Evolutionary conservation across 2,113 vertebrate genomes (phyloP), one percentile per base, ranked within the genome.

Genomic region (Pheucticus melanocephalus): DNA sequence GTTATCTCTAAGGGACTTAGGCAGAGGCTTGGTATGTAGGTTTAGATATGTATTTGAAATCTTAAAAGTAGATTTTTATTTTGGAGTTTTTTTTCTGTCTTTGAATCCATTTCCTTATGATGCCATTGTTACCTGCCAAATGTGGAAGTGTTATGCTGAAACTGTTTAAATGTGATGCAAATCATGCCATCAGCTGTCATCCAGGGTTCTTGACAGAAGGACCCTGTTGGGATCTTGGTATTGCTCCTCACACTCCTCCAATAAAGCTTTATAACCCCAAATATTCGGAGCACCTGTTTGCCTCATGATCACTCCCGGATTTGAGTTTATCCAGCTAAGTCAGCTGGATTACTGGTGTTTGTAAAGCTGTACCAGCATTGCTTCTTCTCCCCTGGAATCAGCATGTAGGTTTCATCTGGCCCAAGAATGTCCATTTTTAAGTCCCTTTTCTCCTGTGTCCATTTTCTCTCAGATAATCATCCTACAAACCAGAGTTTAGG

Each of bases 161-260:
- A 8, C 5, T 21, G 3, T 24, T 8, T 75, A 31, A 59, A 28
- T 9, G 2, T 12, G 12, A 5, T 56, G 18, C 9, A 80, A 28
- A 35, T 23, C 13, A 22, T 30, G 23, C 17, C 8, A 12, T 35
- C 3, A 13, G 14, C n/a, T 84, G 12, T 45, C 4, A 15, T 28
- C 15, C 12, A 6, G 51, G 39, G 8, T 17, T 66, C 21, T 73
- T 76, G 51, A 23, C 30, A 69, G 44, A 61, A 66, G n/a, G n/a
- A 21, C 4, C 12, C 11, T 47, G 15, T 35, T n/a, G 31, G 64
- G 45, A 30, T 44, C 18, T 45, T 44, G 9, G 7, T 53, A 57
- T 37, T 40, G 48, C 70, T 11, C 11, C 11, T 7, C 4, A 8
- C 3, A 13, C 3, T 15, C 10, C 2, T 12, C 5, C 11, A 17